Base-by-base conservation (phyloP, 2,797 vertebrate genomes). In the Furcifer pardalis region DNA sequence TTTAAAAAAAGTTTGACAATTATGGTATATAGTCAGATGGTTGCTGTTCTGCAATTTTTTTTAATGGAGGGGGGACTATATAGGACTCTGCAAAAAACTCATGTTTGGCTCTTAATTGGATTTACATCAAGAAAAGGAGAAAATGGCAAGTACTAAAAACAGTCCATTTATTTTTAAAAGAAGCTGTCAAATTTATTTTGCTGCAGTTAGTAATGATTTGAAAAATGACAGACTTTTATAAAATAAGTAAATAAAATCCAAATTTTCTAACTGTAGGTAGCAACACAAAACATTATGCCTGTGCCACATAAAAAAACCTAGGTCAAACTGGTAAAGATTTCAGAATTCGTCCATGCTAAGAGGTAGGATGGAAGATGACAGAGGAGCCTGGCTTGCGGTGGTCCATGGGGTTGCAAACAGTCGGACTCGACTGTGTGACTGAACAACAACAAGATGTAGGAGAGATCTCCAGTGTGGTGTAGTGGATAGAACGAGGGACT, bases 111-210 rank as follows among this genome's bases (percentile, higher is more conserved):
- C 65, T 68, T 85, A 92, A 91, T 25, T 93, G 91, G 84, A 88
- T 86, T 91, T 87, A 77, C 82, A 40, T 91, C 87, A 71, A 78
- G 91, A 81, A 46, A 60, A 40, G 83, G 89, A 1, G 87, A 93
- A 94, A 93, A 93, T 90, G 93, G 89, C 81, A 91, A 85, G 12
- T 0, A 80, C 91, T 92, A 93, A 93, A 93, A 88, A 91, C 91
- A 93, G 90, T 81, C 83, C 62, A 84, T 84, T 72, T 56, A 60
- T 78, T 84, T 68, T 83, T 68, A n/a, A 27, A 27, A 49, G 46
- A 32, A 2, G 6, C 35, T 59, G 27, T 46, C 65, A 89, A 69
- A 82, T 90, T 83, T 89, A 94, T n/a, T 90, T 92, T 93, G 91
- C 88, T 93, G 87, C 87, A 89, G 46, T 49, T 52, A 63, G 60